Conservation (phyloP, 2,797 vertebrate genomes). For the Eulemur albifrons region DNA sequence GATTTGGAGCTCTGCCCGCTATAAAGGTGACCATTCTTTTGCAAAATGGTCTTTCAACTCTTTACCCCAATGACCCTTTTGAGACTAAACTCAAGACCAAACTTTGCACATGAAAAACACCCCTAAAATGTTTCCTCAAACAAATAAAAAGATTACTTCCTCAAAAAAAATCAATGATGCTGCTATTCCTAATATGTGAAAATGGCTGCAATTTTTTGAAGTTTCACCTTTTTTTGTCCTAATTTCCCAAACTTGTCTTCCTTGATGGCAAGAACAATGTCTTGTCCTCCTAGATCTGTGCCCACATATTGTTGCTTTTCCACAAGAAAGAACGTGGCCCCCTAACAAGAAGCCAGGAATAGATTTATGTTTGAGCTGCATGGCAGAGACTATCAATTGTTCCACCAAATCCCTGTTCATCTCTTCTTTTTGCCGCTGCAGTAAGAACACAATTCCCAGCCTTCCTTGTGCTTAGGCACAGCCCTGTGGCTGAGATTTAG, state of each 20-base stretch:
- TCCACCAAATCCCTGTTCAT: background rate
- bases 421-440: background rate
- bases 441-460: background rate
- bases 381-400: background rate
- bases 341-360: background rate
- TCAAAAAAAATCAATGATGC: background rate
- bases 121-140: background rate
- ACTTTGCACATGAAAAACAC: background rate
- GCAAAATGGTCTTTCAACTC: background rate
- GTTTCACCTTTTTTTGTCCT: background rate
- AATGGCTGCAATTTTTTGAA: background rate
- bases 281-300: background rate
- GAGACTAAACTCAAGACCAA: background rate
- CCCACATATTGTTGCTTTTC: background rate
- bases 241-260: background rate
- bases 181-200: background rate
- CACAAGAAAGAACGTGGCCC: background rate
- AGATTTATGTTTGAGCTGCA: background rate
- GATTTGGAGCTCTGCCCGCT: background rate
- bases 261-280: background rate
- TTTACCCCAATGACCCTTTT: background rate
- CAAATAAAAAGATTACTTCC: background rate
- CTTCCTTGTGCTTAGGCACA: background rate
- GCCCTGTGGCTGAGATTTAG: background rate
- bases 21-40: background rate